A percentile compares a stretch with the other conserved stretches of the same genome.
Conservation (phyloP, 1,140 invertebrate species). For the Mya arenaria region DNA sequence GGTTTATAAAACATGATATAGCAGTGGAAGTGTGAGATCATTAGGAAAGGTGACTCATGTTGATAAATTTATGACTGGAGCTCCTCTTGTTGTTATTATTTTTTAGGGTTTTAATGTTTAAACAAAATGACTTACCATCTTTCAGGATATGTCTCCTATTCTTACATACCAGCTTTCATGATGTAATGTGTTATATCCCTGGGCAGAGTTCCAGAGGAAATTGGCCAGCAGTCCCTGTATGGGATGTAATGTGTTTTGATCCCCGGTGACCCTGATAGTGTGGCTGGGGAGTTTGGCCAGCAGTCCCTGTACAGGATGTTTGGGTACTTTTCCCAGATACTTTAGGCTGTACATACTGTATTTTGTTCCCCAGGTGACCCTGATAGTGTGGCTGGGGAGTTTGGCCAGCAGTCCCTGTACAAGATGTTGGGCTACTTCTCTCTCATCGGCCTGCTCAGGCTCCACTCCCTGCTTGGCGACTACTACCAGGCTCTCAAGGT, state of each 20-base stretch:
- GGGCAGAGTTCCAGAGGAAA: not conserved
- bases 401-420: conserved; percentile 97
- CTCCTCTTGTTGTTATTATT: no score
- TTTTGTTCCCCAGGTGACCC: conserved; percentile 88
- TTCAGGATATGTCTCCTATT: no score
- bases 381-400: conserved; percentile 97
- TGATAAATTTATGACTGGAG: no score
- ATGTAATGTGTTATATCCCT: no score
- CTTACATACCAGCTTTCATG: no score
- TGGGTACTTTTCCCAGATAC: conserved; percentile 99
- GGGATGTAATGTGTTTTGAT: no score
- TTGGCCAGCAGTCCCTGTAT: not conserved
- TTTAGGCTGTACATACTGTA: no score
- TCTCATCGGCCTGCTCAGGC: conserved; percentile 94
- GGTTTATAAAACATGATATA: no score
- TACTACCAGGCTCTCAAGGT: conserved; percentile 99
- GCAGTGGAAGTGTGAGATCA: no score
- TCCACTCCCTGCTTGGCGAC: conserved; percentile 98
- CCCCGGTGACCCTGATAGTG: conserved; percentile 95
- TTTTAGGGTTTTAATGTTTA: no score
- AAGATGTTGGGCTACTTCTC: conserved; percentile 99
- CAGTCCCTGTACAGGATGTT: conserved; percentile 99
- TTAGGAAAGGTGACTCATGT: no score
- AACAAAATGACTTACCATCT: no score
- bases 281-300: conserved; percentile 98